Percentiles rank a stretch among this genome's conserved stretches.
Evolutionary conservation across 64 coral and sea anemone genomes (phyloP).

Genomic region (Porites lutea): DNA sequence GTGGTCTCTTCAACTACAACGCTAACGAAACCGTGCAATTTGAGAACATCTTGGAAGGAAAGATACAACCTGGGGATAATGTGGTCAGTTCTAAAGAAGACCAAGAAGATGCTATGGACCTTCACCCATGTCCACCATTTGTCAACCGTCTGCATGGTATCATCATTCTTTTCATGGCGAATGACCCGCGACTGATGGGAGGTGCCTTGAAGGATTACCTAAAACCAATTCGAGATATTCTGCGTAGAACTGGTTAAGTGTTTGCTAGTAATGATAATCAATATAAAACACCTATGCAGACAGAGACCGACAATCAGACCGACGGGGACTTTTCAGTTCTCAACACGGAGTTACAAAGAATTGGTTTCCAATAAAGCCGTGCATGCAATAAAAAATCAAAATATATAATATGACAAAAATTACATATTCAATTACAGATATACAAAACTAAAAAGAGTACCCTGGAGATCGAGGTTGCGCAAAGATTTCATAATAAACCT

Average conservation of each 20-base stretch:
- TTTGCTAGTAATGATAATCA: no score
- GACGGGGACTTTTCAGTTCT: no score
- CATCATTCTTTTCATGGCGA: conserved; percentile 62
- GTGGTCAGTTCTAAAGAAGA: conserved; percentile 29
- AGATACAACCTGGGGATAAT: conserved; percentile 60
- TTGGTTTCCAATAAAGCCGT: no score
- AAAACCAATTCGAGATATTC: conserved; percentile 43
- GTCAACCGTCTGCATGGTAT: conserved; percentile 43
- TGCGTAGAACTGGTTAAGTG: conserved; percentile 39
- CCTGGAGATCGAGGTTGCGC: no score
- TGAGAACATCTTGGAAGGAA: conserved; percentile 63
- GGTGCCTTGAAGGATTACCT: conserved; percentile 60
- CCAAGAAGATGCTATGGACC: not conserved
- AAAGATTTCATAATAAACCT: no score
- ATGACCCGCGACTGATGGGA: conserved; percentile 37
- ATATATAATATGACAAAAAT: no score
- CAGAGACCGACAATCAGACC: no score
- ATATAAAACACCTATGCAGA: no score
- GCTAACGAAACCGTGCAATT: conserved; percentile 48
- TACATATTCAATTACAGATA: no score
- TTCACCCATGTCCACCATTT: not conserved
- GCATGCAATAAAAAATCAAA: no score
- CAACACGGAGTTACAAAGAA: no score
- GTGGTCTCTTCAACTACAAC: conserved; percentile 69
- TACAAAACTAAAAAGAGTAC: no score